phyloP scores from a whole-genome alignment of 2,888 invertebrate genomes.

The Drosophila lacicola region DNA sequence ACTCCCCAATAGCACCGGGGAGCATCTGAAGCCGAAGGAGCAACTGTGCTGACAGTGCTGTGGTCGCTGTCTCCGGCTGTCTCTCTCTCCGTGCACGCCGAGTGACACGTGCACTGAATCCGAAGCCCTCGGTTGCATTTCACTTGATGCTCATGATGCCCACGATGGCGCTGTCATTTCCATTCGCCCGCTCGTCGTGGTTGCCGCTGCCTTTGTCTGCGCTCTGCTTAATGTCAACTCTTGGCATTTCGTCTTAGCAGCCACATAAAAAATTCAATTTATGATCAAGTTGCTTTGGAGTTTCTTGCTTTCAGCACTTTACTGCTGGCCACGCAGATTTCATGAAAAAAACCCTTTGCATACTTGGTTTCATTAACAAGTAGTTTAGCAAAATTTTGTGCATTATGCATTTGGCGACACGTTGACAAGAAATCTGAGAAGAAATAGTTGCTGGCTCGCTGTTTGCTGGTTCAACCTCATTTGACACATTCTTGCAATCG shows the following conservation, averaged over 20 bases:
- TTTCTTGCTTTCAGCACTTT: conserved; percentile 34
- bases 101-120: conserved; percentile 74
- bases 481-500: too few relatives aligned
- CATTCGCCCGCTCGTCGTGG: conserved; percentile 39
- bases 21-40: conserved; percentile 16
- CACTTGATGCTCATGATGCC: conserved; percentile 55
- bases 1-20: conserved; percentile 37
- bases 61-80: conserved; percentile 42
- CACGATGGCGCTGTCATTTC: conserved; percentile 47
- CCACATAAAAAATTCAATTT: conserved; percentile 71
- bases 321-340: conserved; percentile 67
- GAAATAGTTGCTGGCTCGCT: neutral
- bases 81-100: conserved; percentile 2
- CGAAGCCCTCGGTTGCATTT: conserved; percentile 65
- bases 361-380: conserved; percentile 36
- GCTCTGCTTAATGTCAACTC: conserved; percentile 72
- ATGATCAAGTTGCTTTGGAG: conserved; percentile 57
- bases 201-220: conserved; percentile 39
- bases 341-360: conserved; percentile 11
- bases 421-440: conserved; percentile 24
- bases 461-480: too few relatives aligned
- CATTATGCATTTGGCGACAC: conserved; percentile 23
- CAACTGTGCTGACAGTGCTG: conserved; percentile 57
- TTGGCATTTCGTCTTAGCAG: conserved; percentile 72
- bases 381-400: conserved; percentile 6